Conservation (phyloP, 2,113 vertebrate genomes). For the Phyllopteryx taeniolatus region DNA sequence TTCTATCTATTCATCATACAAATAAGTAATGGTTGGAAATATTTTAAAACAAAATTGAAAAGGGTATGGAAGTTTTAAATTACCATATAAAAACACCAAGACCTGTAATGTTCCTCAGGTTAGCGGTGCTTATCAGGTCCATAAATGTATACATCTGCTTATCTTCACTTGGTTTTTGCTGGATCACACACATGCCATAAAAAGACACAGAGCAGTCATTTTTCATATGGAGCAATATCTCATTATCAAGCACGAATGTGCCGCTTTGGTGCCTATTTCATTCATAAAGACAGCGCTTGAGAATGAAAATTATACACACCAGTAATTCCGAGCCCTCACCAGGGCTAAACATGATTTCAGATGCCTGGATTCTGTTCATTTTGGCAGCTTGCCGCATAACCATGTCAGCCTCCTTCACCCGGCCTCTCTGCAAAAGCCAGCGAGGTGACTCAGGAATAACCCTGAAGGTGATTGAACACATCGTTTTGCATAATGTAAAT, state of each 20-base stretch:
- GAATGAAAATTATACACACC: conserved; percentile 21
- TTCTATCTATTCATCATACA: not conserved
- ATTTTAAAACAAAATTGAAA: not conserved
- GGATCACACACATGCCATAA: not conserved
- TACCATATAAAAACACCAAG: conserved; percentile 49
- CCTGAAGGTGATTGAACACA: conserved; percentile 27
- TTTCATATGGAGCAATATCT: not conserved
- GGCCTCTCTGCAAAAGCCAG: conserved; percentile 55
- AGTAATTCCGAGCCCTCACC: conserved; percentile 6
- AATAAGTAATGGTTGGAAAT: not conserved
- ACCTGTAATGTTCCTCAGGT: conserved; percentile 54
- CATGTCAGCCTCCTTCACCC: conserved; percentile 48
- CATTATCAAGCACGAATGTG: not conserved
- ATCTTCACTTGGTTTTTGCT: conserved; percentile 18
- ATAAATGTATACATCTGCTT: conserved; percentile 28
- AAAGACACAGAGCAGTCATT: conserved; percentile 17
- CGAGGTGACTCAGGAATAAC: conserved; percentile 61
- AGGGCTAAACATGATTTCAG: conserved; percentile 30
- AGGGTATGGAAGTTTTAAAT: conserved; percentile 1
- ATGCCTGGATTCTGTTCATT: conserved; percentile 22
- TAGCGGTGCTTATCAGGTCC: conserved; percentile 43
- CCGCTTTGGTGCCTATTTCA: not conserved
- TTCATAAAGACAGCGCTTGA: not conserved
- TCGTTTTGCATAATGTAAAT: not conserved
- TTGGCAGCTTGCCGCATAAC: conserved; percentile 47